Evolutionary conservation across 2,797 vertebrate species (phyloP).

Genomic region (Gorsachius magnificus): DNA sequence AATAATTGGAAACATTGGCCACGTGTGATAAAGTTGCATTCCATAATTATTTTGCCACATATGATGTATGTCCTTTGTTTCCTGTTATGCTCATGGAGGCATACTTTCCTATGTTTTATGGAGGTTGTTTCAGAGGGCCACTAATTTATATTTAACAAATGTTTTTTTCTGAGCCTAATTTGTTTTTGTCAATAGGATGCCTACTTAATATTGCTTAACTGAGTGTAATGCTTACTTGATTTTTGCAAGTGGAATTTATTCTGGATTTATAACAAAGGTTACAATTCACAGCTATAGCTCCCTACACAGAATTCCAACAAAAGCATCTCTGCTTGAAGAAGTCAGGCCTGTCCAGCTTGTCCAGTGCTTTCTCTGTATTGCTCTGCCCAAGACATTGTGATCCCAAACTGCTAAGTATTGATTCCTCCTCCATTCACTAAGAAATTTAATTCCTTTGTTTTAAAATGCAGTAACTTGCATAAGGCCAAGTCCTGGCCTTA

Average conservation of each 20-base stretch:
- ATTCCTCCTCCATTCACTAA: background rate
- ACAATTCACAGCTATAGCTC: background rate
- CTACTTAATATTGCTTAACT: conserved; percentile 13
- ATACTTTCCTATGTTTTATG: conserved; percentile 23
- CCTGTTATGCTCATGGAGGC: background rate
- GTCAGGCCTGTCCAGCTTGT: background rate
- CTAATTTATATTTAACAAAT: conserved; percentile 44
- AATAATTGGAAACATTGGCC: conserved; percentile 63
- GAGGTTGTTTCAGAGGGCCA: background rate
- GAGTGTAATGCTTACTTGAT: conserved; percentile 2
- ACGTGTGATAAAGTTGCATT: conserved; percentile 45
- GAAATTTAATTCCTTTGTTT: background rate
- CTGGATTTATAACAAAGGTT: background rate
- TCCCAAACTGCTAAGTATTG: background rate
- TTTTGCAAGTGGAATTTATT: background rate
- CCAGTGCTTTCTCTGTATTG: background rate
- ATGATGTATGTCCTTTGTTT: conserved; percentile 43
- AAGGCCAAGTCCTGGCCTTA: background rate
- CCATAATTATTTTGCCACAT: conserved; percentile 57
- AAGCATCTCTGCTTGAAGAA: background rate
- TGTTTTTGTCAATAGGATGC: background rate
- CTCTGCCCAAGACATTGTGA: background rate
- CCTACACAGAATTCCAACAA: background rate
- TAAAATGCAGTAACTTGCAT: background rate
- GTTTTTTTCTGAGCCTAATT: background rate